These are phyloP conservation scores for Lymantria dispar DNA, from an alignment of 2,888 invertebrate genomes.

Conservation along the genomic window DNA sequence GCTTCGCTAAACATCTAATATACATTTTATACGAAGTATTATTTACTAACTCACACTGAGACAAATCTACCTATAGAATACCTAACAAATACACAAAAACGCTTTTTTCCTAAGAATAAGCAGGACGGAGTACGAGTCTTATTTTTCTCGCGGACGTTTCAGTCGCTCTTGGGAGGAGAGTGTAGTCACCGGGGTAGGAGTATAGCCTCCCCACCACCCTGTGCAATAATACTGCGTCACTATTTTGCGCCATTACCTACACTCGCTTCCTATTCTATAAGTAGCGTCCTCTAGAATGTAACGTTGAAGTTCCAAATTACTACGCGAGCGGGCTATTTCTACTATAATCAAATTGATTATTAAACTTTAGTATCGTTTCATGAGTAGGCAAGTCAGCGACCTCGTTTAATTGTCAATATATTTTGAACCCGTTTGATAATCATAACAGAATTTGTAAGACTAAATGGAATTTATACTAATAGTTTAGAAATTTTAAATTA, in stretches of 20 bases:
- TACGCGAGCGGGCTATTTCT: conserved; percentile 13
- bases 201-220: conserved; percentile 62
- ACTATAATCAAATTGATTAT: conserved; percentile 26
- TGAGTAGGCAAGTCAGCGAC: conserved; percentile 30
- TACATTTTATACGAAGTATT: conserved; percentile 50
- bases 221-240: conserved; percentile 84
- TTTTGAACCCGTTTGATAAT: conserved; percentile 17
- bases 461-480: neutral
- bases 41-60: conserved; percentile 68
- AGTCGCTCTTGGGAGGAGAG: conserved; percentile 67
- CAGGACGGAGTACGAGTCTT: conserved; percentile 80
- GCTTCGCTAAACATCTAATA: conserved; percentile 45
- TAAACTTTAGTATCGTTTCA: conserved; percentile 30
- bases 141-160: conserved; percentile 83
- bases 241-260: conserved; percentile 84
- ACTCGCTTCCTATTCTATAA: conserved; percentile 82
- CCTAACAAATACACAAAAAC: conserved; percentile 76
- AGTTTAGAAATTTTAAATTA: too few species aligned
- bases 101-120: conserved; percentile 79
- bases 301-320: conserved; percentile 27
- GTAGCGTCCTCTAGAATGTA: conserved; percentile 70
- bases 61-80: conserved; percentile 38
- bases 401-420: conserved; percentile 29
- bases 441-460: conserved; percentile 7
- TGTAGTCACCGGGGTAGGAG: conserved; percentile 45